Evolutionary conservation across 2,888 invertebrate genomes (phyloP).

Genomic region (Dynastes tityus): DNA sequence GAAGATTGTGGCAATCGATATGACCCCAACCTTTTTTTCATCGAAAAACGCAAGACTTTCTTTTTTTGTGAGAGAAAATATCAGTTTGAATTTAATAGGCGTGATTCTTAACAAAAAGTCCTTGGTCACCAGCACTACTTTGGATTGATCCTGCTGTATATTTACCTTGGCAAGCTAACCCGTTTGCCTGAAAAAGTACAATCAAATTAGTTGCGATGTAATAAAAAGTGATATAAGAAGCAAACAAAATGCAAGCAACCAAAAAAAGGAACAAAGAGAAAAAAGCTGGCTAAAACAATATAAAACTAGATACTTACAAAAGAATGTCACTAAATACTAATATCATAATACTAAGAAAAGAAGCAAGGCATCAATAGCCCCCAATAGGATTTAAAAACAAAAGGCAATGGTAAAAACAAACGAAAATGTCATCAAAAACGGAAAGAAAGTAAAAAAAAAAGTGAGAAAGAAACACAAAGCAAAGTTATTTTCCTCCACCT

Average conservation of each 20-base stretch:
- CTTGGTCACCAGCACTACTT: conserved; percentile 89
- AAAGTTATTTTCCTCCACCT: conserved; percentile 40
- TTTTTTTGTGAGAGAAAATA: not conserved
- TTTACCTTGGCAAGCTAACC: conserved; percentile 91
- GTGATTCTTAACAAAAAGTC: conserved; percentile 96
- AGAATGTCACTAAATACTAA: too few species aligned
- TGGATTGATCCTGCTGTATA: conserved; percentile 90
- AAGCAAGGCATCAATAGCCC: not conserved
- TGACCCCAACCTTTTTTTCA: not conserved
- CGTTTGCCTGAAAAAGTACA: conserved; percentile 83
- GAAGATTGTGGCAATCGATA: not conserved
- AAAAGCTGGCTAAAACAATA: not conserved
- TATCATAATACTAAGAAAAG: not conserved
- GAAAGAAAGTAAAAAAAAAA: not conserved
- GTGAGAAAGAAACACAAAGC: not conserved
- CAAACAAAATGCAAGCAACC: not conserved
- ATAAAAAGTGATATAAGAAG: not conserved
- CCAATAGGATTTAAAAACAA: not conserved
- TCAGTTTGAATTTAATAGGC: conserved; percentile 81
- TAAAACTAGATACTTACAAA: too few species aligned
- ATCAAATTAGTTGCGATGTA: conserved; percentile 23
- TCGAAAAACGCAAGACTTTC: not conserved
- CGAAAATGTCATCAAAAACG: not conserved
- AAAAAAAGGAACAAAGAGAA: too few species aligned
- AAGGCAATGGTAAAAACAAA: not conserved